Evolutionary conservation across 2,888 invertebrate genomes (phyloP).

Genomic region (Dugesia japonica): DNA sequence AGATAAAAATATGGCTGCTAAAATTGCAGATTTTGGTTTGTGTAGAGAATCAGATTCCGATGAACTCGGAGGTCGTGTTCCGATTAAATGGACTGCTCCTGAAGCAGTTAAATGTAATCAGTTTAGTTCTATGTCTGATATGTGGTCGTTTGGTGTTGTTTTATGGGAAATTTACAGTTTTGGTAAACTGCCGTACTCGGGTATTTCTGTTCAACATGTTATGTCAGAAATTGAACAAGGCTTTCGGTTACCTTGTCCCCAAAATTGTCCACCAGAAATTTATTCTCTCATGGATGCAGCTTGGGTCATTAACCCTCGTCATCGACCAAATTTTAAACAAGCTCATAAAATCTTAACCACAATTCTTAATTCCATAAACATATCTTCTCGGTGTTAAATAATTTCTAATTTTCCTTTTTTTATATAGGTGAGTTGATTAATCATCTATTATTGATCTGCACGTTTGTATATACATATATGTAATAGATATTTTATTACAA

Average conservation of each 20-base stretch:
- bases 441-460: too few species aligned
- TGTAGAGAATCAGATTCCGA: conserved; percentile 55
- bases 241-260: conserved; percentile 28
- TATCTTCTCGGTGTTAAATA: neutral
- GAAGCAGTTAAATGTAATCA: conserved; percentile 65
- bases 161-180: conserved; percentile 33
- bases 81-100: conserved; percentile 99
- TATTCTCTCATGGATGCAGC: conserved; percentile 25
- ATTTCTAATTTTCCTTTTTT: too few species aligned
- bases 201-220: conserved; percentile 29
- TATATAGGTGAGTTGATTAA: too few species aligned
- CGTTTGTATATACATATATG: too few species aligned
- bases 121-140: conserved; percentile 32
- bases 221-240: conserved; percentile 33
- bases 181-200: conserved; percentile 31
- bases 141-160: conserved; percentile 33
- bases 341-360: neutral
- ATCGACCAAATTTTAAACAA: conserved; percentile 22
- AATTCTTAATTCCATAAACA: neutral
- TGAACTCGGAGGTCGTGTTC: conserved; percentile 72
- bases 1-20: conserved; percentile 53
- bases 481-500: too few species aligned
- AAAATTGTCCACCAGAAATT: conserved; percentile 25
- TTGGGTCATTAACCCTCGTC: conserved; percentile 7
- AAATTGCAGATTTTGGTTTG: conserved; percentile 49